Evolutionary conservation across 2,888 invertebrate genomes (phyloP).

Genomic region (Drosophila colorata): DNA sequence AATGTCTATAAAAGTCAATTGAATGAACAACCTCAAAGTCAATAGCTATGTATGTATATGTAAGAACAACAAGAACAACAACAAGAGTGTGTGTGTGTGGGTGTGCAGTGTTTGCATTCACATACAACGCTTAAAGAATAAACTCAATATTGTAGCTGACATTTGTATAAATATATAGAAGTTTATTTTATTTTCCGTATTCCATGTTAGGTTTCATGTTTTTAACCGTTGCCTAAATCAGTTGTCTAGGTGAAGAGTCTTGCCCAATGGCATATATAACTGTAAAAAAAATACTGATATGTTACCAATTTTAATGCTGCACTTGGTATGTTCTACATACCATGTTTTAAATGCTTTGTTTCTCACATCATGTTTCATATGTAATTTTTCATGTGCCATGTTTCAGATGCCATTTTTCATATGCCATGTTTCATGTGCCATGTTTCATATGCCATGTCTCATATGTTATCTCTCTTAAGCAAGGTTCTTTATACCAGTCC

Average conservation of each 20-base stretch:
- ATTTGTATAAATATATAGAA: slow-evolving; percentile 12
- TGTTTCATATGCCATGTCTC: background rate
- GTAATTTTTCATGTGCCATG: too few relatives aligned
- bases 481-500: too few relatives aligned
- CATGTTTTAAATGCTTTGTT: too few relatives aligned
- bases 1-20: slow-evolving; percentile 30
- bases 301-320: too few relatives aligned
- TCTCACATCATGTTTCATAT: too few relatives aligned
- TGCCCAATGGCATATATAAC: too few relatives aligned
- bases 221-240: too few relatives aligned
- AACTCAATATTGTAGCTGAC: slow-evolving; percentile 15
- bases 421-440: background rate
- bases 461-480: background rate
- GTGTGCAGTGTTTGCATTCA: slow-evolving; percentile 5
- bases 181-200: background rate
- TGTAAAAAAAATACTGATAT: too few relatives aligned
- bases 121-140: background rate
- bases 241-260: too few relatives aligned
- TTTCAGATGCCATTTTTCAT: too few relatives aligned
- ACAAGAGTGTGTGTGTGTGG: slow-evolving; percentile 10
- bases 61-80: slow-evolving; percentile 11
- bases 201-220: too few relatives aligned
- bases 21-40: slow-evolving; percentile 28
- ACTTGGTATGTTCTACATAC: too few relatives aligned
- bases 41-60: slow-evolving; percentile 27